phyloP scores from a whole-genome alignment of 2,113 vertebrate genomes.

The Hirundichthys speculiger region DNA sequence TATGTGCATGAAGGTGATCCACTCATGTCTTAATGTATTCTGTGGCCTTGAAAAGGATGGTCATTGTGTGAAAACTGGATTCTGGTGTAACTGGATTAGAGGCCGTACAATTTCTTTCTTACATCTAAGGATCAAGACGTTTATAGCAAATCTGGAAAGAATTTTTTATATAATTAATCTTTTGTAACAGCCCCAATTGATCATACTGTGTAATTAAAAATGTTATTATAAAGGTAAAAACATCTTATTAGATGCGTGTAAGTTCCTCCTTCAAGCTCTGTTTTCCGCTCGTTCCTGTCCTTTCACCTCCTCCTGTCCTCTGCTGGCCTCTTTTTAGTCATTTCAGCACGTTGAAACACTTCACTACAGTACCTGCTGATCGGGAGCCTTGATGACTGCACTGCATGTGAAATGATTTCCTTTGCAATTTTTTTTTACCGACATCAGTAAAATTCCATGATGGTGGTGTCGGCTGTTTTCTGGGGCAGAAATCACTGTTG shows the following conservation, averaged over 20 bases:
- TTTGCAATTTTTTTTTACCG: conserved; percentile 64
- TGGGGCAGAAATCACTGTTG: conserved; percentile 39
- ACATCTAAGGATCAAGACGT: not conserved
- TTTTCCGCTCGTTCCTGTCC: conserved; percentile 25
- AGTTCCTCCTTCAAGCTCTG: conserved; percentile 23
- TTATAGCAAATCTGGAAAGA: not conserved
- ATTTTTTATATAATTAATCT: not conserved
- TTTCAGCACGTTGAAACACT: conserved; percentile 61
- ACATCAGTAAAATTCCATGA: conserved; percentile 68
- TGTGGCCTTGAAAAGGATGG: conserved; percentile 48
- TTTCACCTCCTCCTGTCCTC: conserved; percentile 22
- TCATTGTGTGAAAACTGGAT: conserved; percentile 14
- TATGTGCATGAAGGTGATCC: conserved; percentile 72
- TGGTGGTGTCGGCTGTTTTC: conserved; percentile 56
- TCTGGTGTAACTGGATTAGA: conserved; percentile 10
- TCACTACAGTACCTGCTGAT: conserved; percentile 65
- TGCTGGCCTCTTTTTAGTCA: conserved; percentile 40
- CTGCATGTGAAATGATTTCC: conserved; percentile 67
- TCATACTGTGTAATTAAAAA: no score
- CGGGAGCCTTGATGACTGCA: conserved; percentile 59
- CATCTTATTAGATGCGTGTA: not conserved
- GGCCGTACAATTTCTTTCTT: not conserved
- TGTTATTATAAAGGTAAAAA: not conserved
- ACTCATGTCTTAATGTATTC: conserved; percentile 57
- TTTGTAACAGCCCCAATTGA: not conserved